Evolutionary conservation across 2,888 invertebrate species (phyloP).

Genomic region (Timandra comae): DNA sequence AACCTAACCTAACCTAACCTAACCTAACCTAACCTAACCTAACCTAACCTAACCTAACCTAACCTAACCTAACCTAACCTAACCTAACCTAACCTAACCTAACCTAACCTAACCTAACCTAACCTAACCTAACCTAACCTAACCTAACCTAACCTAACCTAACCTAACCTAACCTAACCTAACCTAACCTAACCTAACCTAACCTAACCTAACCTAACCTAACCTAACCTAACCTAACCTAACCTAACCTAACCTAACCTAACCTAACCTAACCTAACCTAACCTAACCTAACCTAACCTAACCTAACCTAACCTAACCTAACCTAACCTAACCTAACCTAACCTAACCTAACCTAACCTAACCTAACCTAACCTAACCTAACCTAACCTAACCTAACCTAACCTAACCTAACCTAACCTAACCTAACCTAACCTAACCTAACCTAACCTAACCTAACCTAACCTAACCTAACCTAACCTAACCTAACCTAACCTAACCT

Average conservation of each 20-base stretch:
- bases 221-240: conserved; percentile 15
- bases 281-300: conserved; percentile 15
- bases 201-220: conserved; percentile 14
- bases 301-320: conserved; percentile 15
- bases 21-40: conserved; percentile 12
- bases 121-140: conserved; percentile 10
- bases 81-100: conserved; percentile 9
- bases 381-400: conserved; percentile 11
- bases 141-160: conserved; percentile 9
- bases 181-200: conserved; percentile 12
- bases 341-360: conserved; percentile 11
- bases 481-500: conserved; percentile 11
- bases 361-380: conserved; percentile 11
- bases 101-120: conserved; percentile 11
- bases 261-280: conserved; percentile 14
- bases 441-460: conserved; percentile 11
- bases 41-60: conserved; percentile 11
- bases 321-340: conserved; percentile 12
- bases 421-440: conserved; percentile 11
- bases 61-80: conserved; percentile 10
- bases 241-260: conserved; percentile 15
- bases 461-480: conserved; percentile 10
- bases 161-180: conserved; percentile 13
- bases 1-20: conserved; percentile 12
- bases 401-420: conserved; percentile 10